Evolutionary conservation across 2,797 vertebrate genomes (phyloP).

Genomic region (Lithobates pipiens): DNA sequence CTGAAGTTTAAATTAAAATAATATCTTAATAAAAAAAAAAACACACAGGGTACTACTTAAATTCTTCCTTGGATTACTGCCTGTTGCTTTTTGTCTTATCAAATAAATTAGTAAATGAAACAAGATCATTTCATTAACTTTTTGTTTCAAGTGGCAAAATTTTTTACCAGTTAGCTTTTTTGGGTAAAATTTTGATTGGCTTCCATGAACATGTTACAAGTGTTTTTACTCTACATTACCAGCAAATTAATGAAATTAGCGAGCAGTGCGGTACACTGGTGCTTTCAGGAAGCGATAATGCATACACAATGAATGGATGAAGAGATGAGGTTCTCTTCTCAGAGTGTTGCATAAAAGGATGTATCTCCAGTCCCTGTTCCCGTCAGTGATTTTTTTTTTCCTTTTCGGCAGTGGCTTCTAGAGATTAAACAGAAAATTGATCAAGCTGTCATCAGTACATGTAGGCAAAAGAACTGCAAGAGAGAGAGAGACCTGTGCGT

Average conservation of each 20-base stretch:
- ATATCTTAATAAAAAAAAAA: too few relatives aligned
- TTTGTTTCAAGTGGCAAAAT: too few relatives aligned
- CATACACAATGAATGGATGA: constrained; percentile 27
- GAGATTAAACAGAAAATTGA: constrained; percentile 59
- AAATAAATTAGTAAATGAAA: too few relatives aligned
- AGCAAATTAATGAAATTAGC: neutral
- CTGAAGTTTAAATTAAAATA: too few relatives aligned
- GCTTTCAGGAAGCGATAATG: constrained; percentile 11
- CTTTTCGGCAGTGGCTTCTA: constrained; percentile 55
- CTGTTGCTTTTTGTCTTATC: too few relatives aligned
- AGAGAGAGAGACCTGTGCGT: constrained; percentile 37
- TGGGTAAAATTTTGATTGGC: neutral
- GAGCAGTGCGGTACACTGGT: neutral
- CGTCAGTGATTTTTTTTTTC: constrained; percentile 5
- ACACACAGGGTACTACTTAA: too few relatives aligned
- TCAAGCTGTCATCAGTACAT: constrained; percentile 62
- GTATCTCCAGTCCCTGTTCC: constrained; percentile 24
- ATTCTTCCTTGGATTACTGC: too few relatives aligned
- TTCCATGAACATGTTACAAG: neutral
- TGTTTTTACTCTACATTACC: neutral
- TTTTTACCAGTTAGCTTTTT: neutral
- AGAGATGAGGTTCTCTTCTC: neutral
- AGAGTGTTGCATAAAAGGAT: constrained; percentile 31
- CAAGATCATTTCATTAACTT: too few relatives aligned
- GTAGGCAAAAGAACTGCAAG: constrained; percentile 51